Conservation (phyloP, 2,113 vertebrate genomes). For the Choloepus hoffmanni region DNA sequence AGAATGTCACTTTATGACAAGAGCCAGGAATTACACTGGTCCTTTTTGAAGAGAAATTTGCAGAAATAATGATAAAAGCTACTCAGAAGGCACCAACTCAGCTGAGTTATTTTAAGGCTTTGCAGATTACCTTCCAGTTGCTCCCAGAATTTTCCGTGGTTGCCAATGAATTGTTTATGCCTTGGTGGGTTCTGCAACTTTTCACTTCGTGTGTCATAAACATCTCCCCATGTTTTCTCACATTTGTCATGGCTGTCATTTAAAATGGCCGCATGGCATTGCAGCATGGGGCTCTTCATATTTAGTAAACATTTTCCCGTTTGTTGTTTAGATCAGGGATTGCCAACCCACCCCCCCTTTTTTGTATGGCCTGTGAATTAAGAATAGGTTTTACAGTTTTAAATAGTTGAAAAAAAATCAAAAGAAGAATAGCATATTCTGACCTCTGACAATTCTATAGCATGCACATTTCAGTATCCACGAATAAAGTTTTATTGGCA, state of each 20-base stretch:
- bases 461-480: not conserved
- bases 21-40: not conserved
- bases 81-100: accelerated
- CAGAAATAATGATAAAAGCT: not conserved
- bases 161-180: accelerated
- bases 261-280: not conserved
- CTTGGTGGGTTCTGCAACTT: not conserved
- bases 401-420: no score
- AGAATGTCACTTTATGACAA: no score
- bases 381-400: not conserved
- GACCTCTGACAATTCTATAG: not conserved
- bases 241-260: not conserved
- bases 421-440: not conserved
- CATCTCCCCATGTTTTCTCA: not conserved
- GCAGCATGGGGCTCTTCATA: no score
- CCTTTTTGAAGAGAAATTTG: not conserved
- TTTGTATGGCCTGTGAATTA: not conserved
- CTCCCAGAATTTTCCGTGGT: not conserved
- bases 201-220: not conserved
- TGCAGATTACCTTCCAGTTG: not conserved
- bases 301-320: not conserved
- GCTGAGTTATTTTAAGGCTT: not conserved
- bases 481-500: not conserved
- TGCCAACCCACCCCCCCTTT: not conserved
- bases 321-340: no score